phyloP scores from a whole-genome alignment of 2,888 invertebrate species.

The Odontomyia ornata region DNA sequence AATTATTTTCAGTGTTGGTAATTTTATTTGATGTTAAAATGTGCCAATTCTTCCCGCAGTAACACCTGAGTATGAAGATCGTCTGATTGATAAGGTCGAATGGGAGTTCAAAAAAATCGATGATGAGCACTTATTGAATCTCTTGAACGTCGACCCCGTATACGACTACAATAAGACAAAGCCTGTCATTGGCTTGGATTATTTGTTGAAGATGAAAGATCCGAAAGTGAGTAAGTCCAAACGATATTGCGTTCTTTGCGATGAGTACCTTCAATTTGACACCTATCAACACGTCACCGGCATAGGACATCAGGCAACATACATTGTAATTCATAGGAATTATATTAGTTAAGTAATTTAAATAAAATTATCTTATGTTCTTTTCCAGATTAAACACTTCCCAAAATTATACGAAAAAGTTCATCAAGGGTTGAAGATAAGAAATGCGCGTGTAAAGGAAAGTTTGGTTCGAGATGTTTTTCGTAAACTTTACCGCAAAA shows the following conservation, averaged over 20 bases:
- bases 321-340: conserved; percentile 47
- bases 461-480: conserved; percentile 44
- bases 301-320: conserved; percentile 45
- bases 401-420: conserved; percentile 47
- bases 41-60: conserved; percentile 28
- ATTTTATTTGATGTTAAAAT: not conserved
- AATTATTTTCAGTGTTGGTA: no score
- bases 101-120: conserved; percentile 43
- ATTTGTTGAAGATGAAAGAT: conserved; percentile 45
- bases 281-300: conserved; percentile 42
- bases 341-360: no score
- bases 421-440: not conserved
- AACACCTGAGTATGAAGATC: conserved; percentile 45
- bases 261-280: not conserved
- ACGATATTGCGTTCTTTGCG: conserved; percentile 43
- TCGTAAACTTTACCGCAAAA: conserved; percentile 50
- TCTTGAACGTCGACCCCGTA: conserved; percentile 25
- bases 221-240: not conserved
- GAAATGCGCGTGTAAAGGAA: not conserved
- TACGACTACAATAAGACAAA: conserved; percentile 46
- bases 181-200: conserved; percentile 47
- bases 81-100: conserved; percentile 41
- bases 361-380: not conserved
- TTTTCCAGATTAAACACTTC: conserved; percentile 49
- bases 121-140: conserved; percentile 3